Conservation (phyloP, 2,113 vertebrate species). For the Crotalus tigris region DNA sequence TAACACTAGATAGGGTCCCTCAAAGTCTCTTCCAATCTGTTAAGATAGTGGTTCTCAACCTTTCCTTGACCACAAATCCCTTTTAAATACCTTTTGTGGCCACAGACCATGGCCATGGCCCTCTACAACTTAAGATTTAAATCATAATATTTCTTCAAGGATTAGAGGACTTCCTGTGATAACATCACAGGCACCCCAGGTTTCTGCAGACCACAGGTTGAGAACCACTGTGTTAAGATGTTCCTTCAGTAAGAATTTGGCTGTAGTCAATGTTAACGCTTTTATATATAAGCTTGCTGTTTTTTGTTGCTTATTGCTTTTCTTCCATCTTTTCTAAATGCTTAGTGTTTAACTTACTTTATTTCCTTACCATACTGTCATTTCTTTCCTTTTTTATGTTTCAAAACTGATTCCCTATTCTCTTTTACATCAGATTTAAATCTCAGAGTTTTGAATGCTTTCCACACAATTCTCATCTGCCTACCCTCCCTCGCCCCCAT, state of each 20-base stretch:
- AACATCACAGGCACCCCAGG: background rate
- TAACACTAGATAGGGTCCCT: background rate
- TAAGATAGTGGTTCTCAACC: background rate
- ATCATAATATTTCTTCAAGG: background rate
- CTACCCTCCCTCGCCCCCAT: background rate
- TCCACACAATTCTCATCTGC: background rate
- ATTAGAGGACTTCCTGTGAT: background rate
- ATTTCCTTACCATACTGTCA: background rate
- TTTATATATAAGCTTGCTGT: background rate
- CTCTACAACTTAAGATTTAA: background rate
- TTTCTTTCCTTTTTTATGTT: background rate
- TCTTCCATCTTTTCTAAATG: background rate
- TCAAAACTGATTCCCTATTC: background rate
- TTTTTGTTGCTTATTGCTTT: background rate
- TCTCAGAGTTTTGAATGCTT: background rate
- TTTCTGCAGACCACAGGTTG: background rate
- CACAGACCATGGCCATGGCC: background rate
- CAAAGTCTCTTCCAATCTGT: too few species aligned
- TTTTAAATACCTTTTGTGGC: background rate
- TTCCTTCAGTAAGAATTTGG: background rate
- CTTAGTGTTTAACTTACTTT: background rate
- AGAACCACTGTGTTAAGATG: background rate
- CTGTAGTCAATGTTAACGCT: background rate
- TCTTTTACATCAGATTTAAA: background rate
- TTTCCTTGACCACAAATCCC: background rate